Conservation (phyloP, 2,797 vertebrate species). For the Cuculus canorus region DNA sequence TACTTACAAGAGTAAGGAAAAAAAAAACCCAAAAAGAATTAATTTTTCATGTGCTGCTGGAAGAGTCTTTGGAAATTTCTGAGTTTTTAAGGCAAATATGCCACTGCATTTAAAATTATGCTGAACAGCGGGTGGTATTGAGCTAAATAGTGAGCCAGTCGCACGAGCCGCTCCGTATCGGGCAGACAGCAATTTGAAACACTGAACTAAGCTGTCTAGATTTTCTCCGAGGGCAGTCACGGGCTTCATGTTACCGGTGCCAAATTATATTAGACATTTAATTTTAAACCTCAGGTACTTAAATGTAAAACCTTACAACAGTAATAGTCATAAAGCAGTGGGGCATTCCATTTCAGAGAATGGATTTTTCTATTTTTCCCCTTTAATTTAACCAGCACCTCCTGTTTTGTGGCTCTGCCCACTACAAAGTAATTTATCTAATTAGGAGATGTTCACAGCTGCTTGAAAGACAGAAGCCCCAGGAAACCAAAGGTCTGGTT, state of each 20-base stretch:
- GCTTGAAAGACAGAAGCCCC: conserved; percentile 72
- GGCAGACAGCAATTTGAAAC: conserved; percentile 70
- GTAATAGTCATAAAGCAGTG: conserved; percentile 78
- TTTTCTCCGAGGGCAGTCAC: conserved; percentile 75
- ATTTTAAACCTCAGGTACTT: conserved; percentile 84
- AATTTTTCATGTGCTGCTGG: conserved; percentile 78
- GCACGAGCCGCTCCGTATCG: neutral
- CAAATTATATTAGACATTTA: conserved; percentile 84
- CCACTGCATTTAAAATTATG: conserved; percentile 67
- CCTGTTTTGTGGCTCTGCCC: conserved; percentile 76
- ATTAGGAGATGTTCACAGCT: conserved; percentile 78
- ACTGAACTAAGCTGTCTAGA: conserved; percentile 65
- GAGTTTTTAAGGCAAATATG: conserved; percentile 69
- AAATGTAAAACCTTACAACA: conserved; percentile 77
- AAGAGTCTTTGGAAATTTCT: conserved; percentile 53
- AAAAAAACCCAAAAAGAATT: conserved; percentile 73
- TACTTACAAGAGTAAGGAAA: conserved; percentile 71
- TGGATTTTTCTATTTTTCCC: conserved; percentile 70
- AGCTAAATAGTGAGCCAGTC: conserved; percentile 44
- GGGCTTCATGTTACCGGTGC: conserved; percentile 73
- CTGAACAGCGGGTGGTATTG: conserved; percentile 36
- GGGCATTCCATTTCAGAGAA: conserved; percentile 73
- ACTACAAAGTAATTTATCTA: conserved; percentile 80
- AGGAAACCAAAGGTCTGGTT: conserved; percentile 70
- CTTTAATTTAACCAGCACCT: conserved; percentile 77